Evolutionary conservation across 2,888 invertebrate genomes (phyloP).

Genomic region (Diaprepes abbreviatus): DNA sequence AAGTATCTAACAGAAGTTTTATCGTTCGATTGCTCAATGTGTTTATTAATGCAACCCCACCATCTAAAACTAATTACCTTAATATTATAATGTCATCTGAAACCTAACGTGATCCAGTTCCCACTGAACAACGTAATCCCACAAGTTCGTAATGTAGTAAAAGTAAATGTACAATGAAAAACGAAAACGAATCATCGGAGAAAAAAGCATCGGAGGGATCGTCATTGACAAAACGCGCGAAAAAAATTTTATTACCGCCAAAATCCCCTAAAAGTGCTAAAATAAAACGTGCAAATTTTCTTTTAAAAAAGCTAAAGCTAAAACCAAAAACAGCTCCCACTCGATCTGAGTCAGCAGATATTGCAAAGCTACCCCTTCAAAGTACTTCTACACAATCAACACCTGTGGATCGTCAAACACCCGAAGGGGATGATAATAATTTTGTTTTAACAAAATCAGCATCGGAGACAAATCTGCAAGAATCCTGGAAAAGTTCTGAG

Average conservation of each 20-base stretch:
- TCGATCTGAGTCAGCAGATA: slow-evolving; percentile 44
- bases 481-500: slow-evolving; percentile 60
- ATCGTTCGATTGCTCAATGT: slow-evolving; percentile 9
- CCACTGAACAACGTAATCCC: slow-evolving; percentile 45
- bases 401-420: slow-evolving; percentile 56
- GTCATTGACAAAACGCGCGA: slow-evolving; percentile 46
- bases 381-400: slow-evolving; percentile 52
- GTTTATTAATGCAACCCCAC: slow-evolving; percentile 44
- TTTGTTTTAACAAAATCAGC: slow-evolving; percentile 58
- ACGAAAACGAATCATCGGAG: slow-evolving; percentile 50
- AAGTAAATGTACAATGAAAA: slow-evolving; percentile 56
- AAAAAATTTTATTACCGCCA: slow-evolving; percentile 54
- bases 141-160: slow-evolving; percentile 44
- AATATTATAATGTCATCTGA: slow-evolving; percentile 48
- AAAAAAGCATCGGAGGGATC: slow-evolving; percentile 44
- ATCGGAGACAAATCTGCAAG: slow-evolving; percentile 62
- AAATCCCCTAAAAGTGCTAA: slow-evolving; percentile 54
- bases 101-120: slow-evolving; percentile 52
- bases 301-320: slow-evolving; percentile 59
- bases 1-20: no score
- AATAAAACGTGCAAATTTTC: slow-evolving; percentile 56
- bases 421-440: slow-evolving; percentile 60
- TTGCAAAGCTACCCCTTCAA: slow-evolving; percentile 51
- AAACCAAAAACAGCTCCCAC: slow-evolving; percentile 52
- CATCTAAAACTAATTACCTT: slow-evolving; percentile 50